Conservation (phyloP, 1,140 invertebrate species). For the Drosophila pallidifrons region DNA sequence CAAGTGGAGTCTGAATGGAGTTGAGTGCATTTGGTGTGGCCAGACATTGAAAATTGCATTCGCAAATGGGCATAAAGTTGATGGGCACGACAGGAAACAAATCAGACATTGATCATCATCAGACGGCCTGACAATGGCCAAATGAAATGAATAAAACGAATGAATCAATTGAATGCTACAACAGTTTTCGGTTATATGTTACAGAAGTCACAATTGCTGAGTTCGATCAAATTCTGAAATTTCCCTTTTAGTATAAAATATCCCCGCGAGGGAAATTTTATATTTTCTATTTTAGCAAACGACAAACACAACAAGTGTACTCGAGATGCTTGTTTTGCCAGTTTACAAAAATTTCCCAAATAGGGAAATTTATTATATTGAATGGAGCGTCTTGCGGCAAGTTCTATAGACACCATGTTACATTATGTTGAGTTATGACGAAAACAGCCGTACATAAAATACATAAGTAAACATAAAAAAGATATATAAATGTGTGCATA, state of each 20-base stretch:
- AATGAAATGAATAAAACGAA: slow-evolving; percentile 24
- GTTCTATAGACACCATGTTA: slow-evolving; percentile 9
- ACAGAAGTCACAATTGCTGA: slow-evolving; percentile 15
- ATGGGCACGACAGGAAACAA: slow-evolving; percentile 84
- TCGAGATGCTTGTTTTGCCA: no score
- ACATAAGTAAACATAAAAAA: slow-evolving; percentile 20
- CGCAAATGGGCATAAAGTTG: slow-evolving; percentile 55
- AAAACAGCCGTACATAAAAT: slow-evolving; percentile 15
- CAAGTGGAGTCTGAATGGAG: not conserved
- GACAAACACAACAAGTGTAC: no score
- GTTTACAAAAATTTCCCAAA: slow-evolving; percentile 11
- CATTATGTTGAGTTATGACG: slow-evolving; percentile 22
- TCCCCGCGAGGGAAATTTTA: slow-evolving; percentile 8
- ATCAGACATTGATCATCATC: slow-evolving; percentile 79
- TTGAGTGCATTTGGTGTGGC: slow-evolving; percentile 34
- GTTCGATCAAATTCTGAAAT: not conserved
- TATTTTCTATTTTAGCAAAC: no score
- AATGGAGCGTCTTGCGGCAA: not conserved
- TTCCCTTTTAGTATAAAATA: not conserved
- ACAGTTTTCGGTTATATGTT: slow-evolving; percentile 44
- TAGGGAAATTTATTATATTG: slow-evolving; percentile 10
- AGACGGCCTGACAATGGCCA: slow-evolving; percentile 45
- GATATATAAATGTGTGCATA: slow-evolving; percentile 22
- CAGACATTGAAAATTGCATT: slow-evolving; percentile 63
- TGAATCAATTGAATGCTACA: slow-evolving; percentile 54